phyloP scores from a whole-genome alignment of 2,113 vertebrate genomes.

The Gopherus flavomarginatus region DNA sequence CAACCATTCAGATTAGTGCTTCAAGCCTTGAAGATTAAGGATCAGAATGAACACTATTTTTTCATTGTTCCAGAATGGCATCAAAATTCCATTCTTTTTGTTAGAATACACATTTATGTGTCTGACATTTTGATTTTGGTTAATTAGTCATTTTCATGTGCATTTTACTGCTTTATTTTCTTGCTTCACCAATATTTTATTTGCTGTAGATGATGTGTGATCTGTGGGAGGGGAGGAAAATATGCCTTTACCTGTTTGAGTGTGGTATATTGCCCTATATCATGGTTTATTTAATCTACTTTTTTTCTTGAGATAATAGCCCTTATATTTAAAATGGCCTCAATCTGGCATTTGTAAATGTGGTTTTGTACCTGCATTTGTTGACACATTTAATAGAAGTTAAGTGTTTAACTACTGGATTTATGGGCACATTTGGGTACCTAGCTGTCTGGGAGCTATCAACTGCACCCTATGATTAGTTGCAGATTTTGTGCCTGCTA shows the following conservation, averaged over 20 bases:
- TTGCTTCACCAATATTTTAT: background rate
- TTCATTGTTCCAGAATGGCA: background rate
- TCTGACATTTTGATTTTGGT: background rate
- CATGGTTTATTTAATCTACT: background rate
- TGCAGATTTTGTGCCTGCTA: background rate
- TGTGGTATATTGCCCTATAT: background rate
- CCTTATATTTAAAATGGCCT: background rate
- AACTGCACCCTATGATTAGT: background rate
- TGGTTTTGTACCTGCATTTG: background rate
- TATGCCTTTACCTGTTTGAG: background rate
- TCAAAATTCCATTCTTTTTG: background rate
- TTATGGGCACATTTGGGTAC: background rate
- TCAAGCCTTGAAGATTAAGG: background rate
- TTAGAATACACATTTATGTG: background rate
- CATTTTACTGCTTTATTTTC: conserved; percentile 1
- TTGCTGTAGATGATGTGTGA: background rate
- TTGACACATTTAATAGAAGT: background rate
- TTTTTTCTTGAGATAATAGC: background rate
- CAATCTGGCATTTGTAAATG: background rate
- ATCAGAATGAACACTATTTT: background rate
- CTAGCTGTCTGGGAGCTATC: background rate
- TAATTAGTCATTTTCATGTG: background rate
- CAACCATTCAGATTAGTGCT: background rate
- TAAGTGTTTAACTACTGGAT: background rate
- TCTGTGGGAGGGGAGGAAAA: background rate